Conservation (phyloP, 2,888 invertebrate genomes). For the Epiblema foenella region DNA sequence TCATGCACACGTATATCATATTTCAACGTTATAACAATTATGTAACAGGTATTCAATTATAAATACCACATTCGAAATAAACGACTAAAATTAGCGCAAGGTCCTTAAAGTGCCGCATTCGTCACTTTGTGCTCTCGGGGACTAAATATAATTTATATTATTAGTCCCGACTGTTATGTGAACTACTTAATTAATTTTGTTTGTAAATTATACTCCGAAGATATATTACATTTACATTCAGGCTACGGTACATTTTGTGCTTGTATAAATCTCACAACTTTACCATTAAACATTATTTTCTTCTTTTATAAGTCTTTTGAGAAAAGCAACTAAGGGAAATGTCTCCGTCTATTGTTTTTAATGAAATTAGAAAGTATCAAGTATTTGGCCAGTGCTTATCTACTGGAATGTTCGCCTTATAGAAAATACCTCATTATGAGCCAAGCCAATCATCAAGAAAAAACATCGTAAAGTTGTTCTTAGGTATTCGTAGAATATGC, state of each 20-base stretch:
- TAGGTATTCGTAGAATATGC: neutral
- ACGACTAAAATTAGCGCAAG: constrained; percentile 20
- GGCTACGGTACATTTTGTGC: neutral
- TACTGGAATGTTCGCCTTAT: too few species aligned
- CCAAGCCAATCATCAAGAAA: neutral
- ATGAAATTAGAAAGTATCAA: too few species aligned
- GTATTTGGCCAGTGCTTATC: too few species aligned
- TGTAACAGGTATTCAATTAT: neutral
- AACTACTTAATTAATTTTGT: constrained; percentile 1
- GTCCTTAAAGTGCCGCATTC: constrained; percentile 28
- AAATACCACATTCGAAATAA: neutral
- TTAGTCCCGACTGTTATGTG: neutral
- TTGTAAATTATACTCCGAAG: constrained; percentile 1
- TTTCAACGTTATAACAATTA: neutral
- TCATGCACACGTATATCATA: neutral
- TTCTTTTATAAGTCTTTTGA: neutral
- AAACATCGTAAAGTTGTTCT: neutral
- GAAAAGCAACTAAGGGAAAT: neutral
- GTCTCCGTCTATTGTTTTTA: too few species aligned
- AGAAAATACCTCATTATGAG: too few species aligned
- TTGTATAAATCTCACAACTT: neutral
- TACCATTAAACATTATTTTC: neutral
- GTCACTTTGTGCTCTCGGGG: neutral
- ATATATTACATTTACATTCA: too few species aligned
- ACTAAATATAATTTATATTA: constrained; percentile 21